Evolutionary conservation across 2,888 invertebrate species (phyloP).

Genomic region (Limulus polyphemus): DNA sequence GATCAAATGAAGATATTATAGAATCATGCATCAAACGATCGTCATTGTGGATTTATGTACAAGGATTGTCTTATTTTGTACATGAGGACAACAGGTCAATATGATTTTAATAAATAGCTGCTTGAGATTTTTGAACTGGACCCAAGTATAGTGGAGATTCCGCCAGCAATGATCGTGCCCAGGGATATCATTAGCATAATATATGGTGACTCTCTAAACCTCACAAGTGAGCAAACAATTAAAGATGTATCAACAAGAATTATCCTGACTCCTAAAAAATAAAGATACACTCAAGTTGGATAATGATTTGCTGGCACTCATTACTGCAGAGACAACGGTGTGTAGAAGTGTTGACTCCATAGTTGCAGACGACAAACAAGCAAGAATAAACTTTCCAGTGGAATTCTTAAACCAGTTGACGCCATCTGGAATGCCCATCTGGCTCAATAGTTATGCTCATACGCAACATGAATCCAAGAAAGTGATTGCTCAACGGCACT

Average conservation of each 20-base stretch:
- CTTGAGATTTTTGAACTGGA: background rate
- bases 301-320: background rate
- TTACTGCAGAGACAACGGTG: background rate
- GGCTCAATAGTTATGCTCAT: conserved; percentile 24
- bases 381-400: conserved; percentile 9
- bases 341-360: conserved; percentile 17
- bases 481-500: conserved; percentile 8
- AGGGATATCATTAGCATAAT: no score
- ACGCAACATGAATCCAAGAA: conserved; percentile 21
- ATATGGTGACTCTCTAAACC: no score
- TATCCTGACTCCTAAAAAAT: no score
- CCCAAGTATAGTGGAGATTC: no score
- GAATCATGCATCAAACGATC: background rate
- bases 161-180: no score
- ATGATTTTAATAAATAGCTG: background rate
- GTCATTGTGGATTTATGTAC: background rate
- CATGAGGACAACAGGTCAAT: background rate
- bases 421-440: conserved; percentile 22
- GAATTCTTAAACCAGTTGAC: conserved; percentile 22
- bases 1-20: background rate
- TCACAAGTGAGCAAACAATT: no score
- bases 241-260: no score
- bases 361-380: conserved; percentile 7
- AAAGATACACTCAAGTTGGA: no score
- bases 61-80: background rate